phyloP scores from a whole-genome alignment of 2,888 invertebrate genomes.

The Campaea margaritaria region DNA sequence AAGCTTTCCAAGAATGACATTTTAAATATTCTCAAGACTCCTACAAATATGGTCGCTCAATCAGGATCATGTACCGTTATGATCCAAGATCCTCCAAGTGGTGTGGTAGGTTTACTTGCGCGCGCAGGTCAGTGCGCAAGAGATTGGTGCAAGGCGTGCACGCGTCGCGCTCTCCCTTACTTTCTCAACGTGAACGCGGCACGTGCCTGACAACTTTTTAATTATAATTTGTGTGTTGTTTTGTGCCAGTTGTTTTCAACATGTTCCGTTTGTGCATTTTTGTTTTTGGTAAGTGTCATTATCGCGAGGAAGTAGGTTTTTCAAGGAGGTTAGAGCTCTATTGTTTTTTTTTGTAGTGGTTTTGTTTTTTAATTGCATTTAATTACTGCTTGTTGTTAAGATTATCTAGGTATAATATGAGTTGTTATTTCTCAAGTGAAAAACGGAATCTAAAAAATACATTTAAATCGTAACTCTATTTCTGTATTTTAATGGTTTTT shows the following conservation, averaged over 20 bases:
- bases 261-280: slow-evolving; percentile 34
- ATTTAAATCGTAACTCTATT: too few relatives aligned
- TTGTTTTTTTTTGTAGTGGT: too few relatives aligned
- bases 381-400: too few relatives aligned
- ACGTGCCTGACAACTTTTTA: slow-evolving; percentile 16
- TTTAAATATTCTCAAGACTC: background rate
- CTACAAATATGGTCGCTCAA: slow-evolving; percentile 25
- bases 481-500: too few relatives aligned
- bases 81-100: slow-evolving; percentile 46
- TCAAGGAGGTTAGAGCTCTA: background rate
- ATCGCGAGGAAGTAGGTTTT: background rate
- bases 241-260: slow-evolving; percentile 28
- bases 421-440: too few relatives aligned
- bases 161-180: slow-evolving; percentile 39
- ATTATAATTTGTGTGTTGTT: slow-evolving; percentile 8
- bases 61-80: slow-evolving; percentile 52
- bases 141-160: slow-evolving; percentile 35
- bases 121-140: slow-evolving; percentile 30
- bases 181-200: slow-evolving; percentile 20
- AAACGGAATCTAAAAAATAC: too few relatives aligned
- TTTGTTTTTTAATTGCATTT: background rate
- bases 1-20: too few relatives aligned
- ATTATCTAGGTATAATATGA: too few relatives aligned
- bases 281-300: slow-evolving; percentile 33
- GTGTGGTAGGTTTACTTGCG: slow-evolving; percentile 40